A percentile compares a stretch with the other conserved stretches of the same genome.
phyloP scores from a whole-genome alignment of 2,797 vertebrate species.

The Scolopax rusticola region DNA sequence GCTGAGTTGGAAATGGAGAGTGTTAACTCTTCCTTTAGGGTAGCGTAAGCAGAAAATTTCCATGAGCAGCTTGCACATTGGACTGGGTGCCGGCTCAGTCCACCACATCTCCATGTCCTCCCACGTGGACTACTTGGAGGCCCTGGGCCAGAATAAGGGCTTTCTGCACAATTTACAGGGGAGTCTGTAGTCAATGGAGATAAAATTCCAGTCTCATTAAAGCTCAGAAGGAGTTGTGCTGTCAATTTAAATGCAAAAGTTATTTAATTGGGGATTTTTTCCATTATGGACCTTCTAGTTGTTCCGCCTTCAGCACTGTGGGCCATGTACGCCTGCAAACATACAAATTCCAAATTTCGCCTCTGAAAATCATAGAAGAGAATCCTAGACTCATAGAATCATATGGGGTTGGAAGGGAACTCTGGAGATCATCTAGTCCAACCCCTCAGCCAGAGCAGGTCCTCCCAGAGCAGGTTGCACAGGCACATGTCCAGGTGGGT shows the following conservation, averaged over 20 bases:
- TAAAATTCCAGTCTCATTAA: neutral
- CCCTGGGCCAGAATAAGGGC: neutral
- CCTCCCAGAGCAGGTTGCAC: too few species aligned
- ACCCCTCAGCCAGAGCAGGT: too few species aligned
- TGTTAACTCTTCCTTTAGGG: neutral
- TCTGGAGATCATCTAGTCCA: too few species aligned
- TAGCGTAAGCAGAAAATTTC: neutral
- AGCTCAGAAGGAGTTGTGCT: neutral
- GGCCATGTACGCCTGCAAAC: rapidly evolving
- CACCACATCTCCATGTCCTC: neutral
- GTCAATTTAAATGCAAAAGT: neutral
- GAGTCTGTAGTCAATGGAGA: neutral
- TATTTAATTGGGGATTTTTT: neutral
- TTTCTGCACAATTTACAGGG: neutral
- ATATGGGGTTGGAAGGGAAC: too few species aligned
- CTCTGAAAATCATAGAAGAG: neutral
- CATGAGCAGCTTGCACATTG: neutral
- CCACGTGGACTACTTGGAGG: rapidly evolving
- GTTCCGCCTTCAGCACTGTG: neutral
- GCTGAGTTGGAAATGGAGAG: neutral
- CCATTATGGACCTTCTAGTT: neutral
- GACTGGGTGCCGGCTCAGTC: neutral
- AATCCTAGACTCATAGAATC: too few species aligned
- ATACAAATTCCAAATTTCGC: neutral
- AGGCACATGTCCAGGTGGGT: too few species aligned